Base-by-base conservation (phyloP, 2,113 vertebrate species). In the Grammomys surdaster region DNA sequence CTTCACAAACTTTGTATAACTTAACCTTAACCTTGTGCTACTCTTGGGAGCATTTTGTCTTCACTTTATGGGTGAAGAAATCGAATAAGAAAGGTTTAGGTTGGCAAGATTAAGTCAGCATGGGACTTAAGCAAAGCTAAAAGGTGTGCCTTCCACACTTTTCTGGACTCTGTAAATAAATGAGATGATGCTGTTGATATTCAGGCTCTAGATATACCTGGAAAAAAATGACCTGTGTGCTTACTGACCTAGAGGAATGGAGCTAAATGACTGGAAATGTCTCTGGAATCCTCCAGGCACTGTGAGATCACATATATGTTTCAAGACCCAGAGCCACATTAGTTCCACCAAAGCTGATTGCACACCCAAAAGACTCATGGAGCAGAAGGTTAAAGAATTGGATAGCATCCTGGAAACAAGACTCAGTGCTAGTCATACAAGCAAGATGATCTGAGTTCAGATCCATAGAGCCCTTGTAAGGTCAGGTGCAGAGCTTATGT, bases 131-230 rank as follows among this genome's bases (percentile, higher is more conserved):
- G n/a, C 81, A 60, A 90, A 13, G 13, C 51, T 58, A 76, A 73
- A 20, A 82, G 70, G 69, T 31, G 48, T 31, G 65, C 43, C 20
- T 51, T 31, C 22, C 60, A 48, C 19, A 72, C 6, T 40, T 89
- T 77, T 54, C 90, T 91, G 87, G 69, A 56, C 54, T n/a, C 67
- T 43, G 36, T 92, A 94, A 89, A 91, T 69, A 70, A 88, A 85
- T 9, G 54, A 10, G 31, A 28, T 40, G 65, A 26, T 54, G 1
- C 2, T 28, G 17, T 48, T 20, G 28, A 28, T 31, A 40, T 58
- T 85, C 58, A 76, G 43, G 31, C 36, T 78, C 54, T 80, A 78
- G 76, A 7, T 31, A 81, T 40, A 2, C 24, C 28, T 33, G 75
- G 36, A 31, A 51, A 56, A 46, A 51, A 36, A 40, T 3, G 13